Base-by-base conservation (phyloP, 2,797 vertebrate species). In the Argentina silus region DNA sequence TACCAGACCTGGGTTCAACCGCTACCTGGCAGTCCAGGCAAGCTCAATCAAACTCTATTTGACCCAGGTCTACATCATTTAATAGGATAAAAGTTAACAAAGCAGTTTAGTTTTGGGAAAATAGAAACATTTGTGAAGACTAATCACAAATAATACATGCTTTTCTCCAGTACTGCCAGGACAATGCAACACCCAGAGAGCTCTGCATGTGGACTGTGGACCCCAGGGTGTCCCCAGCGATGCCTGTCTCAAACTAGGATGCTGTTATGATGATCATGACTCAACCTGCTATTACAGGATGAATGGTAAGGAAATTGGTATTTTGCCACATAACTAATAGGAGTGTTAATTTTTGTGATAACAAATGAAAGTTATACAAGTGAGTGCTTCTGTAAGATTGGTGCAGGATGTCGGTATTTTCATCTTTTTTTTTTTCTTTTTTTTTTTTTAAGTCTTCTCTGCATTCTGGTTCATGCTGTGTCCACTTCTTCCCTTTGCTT, bases 231-330 rank as follows among this genome's bases (percentile, higher is more conserved):
- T 83, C 47, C 84, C 85, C 2, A 66, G 19, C 0, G 80, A 81
- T 2, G 76, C 70, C 72, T 93, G 92, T 76, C 2, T 15, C 44
- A 73, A 86, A 73, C 66, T 83, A 42, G 90, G 88, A 27, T 93
- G 92, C 83, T 93, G 92, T 81, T 91, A 85, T 1, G 75, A 90
- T 3, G 14, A 67, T 27, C 4, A 7, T 0, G 76, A 82, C 17
- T 57, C 36, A 1, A 47, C 19, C 57, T 93, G 92, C 80, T 91
- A 77, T 84, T 90, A 93, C 81, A 90, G 68, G 79, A 85, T 89
- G 66, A 76, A 91, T 3, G 78, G 92, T 93, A 71, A 66, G 48
- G 45, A 2, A 7, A 23, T 50, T 50, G 0, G 11, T 15, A 27
- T 27, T 60, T 10, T 15, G n/a, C 4, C 8, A 17, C 12, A 51